Base-by-base conservation (phyloP, 2,797 vertebrate species). In the Poecilia gillii region DNA sequence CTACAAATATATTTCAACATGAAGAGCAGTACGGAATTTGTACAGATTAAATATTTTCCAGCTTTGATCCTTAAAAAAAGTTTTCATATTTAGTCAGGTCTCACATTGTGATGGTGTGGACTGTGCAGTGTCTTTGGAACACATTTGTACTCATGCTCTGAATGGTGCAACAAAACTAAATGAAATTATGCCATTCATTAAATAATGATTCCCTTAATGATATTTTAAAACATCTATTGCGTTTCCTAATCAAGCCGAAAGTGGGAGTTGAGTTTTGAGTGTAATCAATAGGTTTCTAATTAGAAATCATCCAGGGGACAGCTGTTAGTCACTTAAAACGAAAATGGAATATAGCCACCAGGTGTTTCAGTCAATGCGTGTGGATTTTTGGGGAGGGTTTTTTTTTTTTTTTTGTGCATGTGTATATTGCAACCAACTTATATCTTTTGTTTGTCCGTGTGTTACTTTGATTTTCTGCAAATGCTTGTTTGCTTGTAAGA, bases 241-340 rank as follows among this genome's bases (percentile, higher is more conserved):
- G 79, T 84, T 89, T 86, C 74, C 82, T 90, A 83, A 88, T 90
- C 85, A 81, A 74, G 82, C 88, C 75, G 72, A 77, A 81, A 88
- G 83, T 88, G 78, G 84, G 91, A 83, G 83, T 84, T 91, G 79
- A 85, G 45, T 91, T 89, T 87, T 82, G 89, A 89, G 77, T 84
- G 70, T 90, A 94, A 94, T 95, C 93, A 94, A 94, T 93, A 93
- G 89, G 80, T 88, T 89, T 87, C 88, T 92, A 94, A 94, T 92
- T 91, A 92, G 84, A 91, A 91, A 91, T 87, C 90, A 89, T 88
- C 86, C 76, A 74, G 25, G 73, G 87, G 86, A 91, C 92, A 94
- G 91, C 91, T 95, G 93, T 88, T 92, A 82, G 89, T 89, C 87
- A 89, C 87, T 93, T 92, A 91, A 93, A 92, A 73, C 11, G 75